Conservation (phyloP, 2,797 vertebrate species). For the Myripristis jacobus region DNA sequence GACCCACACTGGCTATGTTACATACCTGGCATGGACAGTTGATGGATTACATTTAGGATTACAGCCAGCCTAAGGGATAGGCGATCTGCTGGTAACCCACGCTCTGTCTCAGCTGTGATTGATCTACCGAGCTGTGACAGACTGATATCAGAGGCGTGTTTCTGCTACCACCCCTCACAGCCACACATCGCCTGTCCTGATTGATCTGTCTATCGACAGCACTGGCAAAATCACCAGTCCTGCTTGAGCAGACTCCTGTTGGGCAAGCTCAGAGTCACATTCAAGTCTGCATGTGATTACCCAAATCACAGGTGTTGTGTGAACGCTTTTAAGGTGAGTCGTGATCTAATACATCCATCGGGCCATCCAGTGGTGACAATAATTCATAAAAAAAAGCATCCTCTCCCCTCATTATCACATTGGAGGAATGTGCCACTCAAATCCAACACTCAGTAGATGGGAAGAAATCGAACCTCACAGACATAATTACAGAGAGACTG, state of each 20-base stretch:
- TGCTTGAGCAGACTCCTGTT: constrained; percentile 1
- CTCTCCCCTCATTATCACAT: constrained; percentile 25
- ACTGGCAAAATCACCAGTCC: constrained; percentile 17
- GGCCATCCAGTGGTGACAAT: constrained; percentile 31
- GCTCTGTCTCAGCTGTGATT: constrained; percentile 64
- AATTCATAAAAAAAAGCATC: constrained; percentile 24
- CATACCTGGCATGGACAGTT: constrained; percentile 51
- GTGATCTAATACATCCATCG: not conserved
- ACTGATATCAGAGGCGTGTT: constrained; percentile 68
- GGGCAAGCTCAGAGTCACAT: constrained; percentile 17
- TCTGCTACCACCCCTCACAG: constrained; percentile 51
- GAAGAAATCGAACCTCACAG: constrained; percentile 14
- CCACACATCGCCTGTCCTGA: constrained; percentile 59
- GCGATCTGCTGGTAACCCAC: constrained; percentile 51
- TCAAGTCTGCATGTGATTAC: not conserved
- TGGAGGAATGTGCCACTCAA: constrained; percentile 20
- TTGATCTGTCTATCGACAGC: constrained; percentile 65
- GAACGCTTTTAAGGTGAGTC: not conserved
- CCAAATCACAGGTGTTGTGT: constrained; percentile 8
- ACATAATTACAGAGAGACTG: constrained; percentile 34
- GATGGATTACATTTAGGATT: constrained; percentile 81
- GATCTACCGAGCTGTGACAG: constrained; percentile 69
- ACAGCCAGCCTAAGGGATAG: constrained; percentile 60
- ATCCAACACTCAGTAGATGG: constrained; percentile 25
- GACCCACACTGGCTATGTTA: constrained; percentile 57